phyloP scores from a whole-genome alignment of 2,113 vertebrate genomes.

The Pteropus alecto region DNA sequence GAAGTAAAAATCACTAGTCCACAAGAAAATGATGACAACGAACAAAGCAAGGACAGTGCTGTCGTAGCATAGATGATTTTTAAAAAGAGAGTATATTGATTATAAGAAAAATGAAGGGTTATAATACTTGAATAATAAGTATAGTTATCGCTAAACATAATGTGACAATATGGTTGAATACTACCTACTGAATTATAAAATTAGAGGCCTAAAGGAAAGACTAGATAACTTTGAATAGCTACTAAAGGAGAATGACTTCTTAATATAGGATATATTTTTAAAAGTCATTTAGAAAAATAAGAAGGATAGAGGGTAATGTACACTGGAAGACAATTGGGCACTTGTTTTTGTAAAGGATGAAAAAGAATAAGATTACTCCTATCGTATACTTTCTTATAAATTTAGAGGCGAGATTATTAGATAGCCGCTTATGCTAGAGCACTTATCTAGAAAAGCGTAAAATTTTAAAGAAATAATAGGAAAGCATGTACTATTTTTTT shows the following conservation, averaged over 20 bases:
- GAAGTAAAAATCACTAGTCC: constrained; percentile 84
- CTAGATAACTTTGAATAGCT: constrained; percentile 50
- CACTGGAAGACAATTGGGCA: neutral
- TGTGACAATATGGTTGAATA: constrained; percentile 15
- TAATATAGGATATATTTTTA: neutral
- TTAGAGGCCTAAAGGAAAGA: constrained; percentile 16
- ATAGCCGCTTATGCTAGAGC: neutral
- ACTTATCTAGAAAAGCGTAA: constrained; percentile 49
- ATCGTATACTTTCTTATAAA: neutral
- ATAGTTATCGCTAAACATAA: neutral
- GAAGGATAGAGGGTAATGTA: neutral
- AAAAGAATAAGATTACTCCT: neutral
- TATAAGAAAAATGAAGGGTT: constrained; percentile 55
- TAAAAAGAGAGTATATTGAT: neutral
- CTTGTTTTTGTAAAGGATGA: neutral
- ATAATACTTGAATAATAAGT: constrained; percentile 58
- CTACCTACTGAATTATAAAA: constrained; percentile 19
- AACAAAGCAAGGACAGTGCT: constrained; percentile 77
- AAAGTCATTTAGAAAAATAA: constrained; percentile 2
- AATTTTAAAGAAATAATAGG: constrained; percentile 35
- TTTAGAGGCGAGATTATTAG: constrained; percentile 36
- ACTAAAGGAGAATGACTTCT: neutral
- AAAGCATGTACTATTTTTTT: constrained; percentile 42
- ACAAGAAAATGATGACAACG: constrained; percentile 78
- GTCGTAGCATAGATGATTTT: constrained; percentile 75